A percentile compares a stretch with the other conserved stretches of the same genome.
Conservation (phyloP, 92 coral and sea anemone species). For the Montipora capitata region DNA sequence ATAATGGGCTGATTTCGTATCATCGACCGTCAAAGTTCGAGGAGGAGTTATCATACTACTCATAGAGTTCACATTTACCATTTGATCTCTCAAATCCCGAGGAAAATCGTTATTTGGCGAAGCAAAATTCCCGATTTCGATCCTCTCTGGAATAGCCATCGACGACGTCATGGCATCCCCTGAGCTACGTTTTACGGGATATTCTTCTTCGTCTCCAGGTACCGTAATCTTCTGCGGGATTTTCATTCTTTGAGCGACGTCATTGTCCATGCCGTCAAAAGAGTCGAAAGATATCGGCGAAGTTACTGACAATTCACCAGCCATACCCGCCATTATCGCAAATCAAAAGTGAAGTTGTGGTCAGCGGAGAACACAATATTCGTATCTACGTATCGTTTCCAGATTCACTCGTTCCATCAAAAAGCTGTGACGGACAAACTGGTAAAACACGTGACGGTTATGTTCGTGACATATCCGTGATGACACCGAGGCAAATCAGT, state of each 20-base stretch:
- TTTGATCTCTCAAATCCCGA: conserved; percentile 77
- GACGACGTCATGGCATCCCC: conserved; percentile 53
- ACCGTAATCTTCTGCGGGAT: conserved; percentile 92
- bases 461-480: no score
- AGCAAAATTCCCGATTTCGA: conserved; percentile 74
- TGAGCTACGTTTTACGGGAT: conserved; percentile 8
- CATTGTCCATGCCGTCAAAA: conserved; percentile 73
- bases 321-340: conserved; percentile 75
- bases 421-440: no score
- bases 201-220: conserved; percentile 63
- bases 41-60: conserved; percentile 98
- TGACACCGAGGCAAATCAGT: no score
- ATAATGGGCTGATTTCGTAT: conserved; percentile 90
- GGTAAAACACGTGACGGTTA: no score
- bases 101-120: conserved; percentile 75
- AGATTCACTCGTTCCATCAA: no score
- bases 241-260: conserved; percentile 76
- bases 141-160: conserved; percentile 95
- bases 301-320: conserved; percentile 20
- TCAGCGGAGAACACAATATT: conserved; percentile 10
- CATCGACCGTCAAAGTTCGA: conserved; percentile 93
- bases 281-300: conserved; percentile 77
- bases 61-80: conserved; percentile 76
- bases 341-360: not conserved
- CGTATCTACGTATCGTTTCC: no score